Conservation (phyloP, 2,888 invertebrate genomes). For the Aphidius colemani region DNA sequence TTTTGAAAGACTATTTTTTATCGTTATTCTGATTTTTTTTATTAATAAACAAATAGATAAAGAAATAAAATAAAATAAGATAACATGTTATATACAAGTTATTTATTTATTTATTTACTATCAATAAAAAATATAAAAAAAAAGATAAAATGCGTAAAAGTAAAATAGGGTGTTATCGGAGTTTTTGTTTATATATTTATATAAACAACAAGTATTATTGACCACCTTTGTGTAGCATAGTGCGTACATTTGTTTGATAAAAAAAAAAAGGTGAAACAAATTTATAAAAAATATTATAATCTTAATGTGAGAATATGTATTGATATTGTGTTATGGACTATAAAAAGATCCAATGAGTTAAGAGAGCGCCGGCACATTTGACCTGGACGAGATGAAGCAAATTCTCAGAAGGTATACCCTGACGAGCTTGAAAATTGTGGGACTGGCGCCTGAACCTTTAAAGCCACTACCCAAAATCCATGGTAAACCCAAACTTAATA, state of each 20-base stretch:
- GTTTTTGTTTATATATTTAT: too few species aligned
- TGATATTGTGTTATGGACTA: constrained; percentile 12
- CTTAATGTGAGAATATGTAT: not conserved
- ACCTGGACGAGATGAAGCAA: constrained; percentile 9
- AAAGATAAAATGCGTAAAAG: too few species aligned
- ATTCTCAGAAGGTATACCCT: constrained; percentile 26
- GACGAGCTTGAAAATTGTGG: constrained; percentile 19
- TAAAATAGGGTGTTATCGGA: too few species aligned
- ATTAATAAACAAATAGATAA: too few species aligned
- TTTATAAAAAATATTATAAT: constrained; percentile 6
- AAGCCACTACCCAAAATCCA: constrained; percentile 1
- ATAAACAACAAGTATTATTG: too few species aligned
- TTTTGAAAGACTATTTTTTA: not conserved
- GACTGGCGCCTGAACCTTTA: constrained; percentile 18
- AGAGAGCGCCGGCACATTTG: constrained; percentile 24
- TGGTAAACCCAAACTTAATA: not conserved
- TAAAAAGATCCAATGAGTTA: not conserved
- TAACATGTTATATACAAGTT: too few species aligned
- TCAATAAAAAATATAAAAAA: too few species aligned
- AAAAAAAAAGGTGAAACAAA: not conserved
- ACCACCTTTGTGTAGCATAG: too few species aligned
- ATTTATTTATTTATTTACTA: too few species aligned
- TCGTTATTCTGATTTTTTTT: too few species aligned
- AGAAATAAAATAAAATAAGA: too few species aligned
- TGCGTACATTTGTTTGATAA: not conserved